A percentile compares a stretch with the other conserved stretches of the same genome.
Conservation (phyloP, 2,888 invertebrate species). For the Stictocephala bisonia region DNA sequence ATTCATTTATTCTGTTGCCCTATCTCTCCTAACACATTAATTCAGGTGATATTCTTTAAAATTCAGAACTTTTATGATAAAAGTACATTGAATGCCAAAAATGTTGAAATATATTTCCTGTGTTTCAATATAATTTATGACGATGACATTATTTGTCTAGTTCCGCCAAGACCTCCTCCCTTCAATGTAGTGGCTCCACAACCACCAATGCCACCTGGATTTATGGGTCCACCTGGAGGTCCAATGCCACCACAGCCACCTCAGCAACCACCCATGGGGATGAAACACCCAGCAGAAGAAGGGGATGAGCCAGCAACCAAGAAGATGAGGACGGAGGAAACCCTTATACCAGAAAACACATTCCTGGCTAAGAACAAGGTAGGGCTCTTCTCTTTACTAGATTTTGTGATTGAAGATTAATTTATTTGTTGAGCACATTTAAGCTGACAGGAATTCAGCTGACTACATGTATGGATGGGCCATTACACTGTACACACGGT, state of each 20-base stretch:
- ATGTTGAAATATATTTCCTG: not conserved
- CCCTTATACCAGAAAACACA: slow-evolving; percentile 88
- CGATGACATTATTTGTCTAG: slow-evolving; percentile 9
- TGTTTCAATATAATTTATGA: not conserved
- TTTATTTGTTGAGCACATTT: too few relatives aligned
- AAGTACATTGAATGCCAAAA: too few relatives aligned
- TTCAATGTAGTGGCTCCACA: slow-evolving; percentile 54
- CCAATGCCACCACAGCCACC: slow-evolving; percentile 64
- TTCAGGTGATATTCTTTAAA: too few relatives aligned
- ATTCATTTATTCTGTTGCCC: too few relatives aligned
- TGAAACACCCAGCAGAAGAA: slow-evolving; percentile 53
- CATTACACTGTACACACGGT: too few relatives aligned
- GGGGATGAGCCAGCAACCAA: slow-evolving; percentile 91
- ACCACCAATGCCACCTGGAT: slow-evolving; percentile 49
- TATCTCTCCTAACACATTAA: too few relatives aligned
- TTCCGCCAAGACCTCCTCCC: slow-evolving; percentile 54
- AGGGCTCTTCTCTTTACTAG: too few relatives aligned
- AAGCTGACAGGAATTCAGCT: too few relatives aligned
- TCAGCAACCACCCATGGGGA: slow-evolving; percentile 63
- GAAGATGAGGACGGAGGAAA: slow-evolving; percentile 91
- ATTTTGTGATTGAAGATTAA: too few relatives aligned
- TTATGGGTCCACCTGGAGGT: slow-evolving; percentile 55
- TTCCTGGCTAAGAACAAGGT: slow-evolving; percentile 78
- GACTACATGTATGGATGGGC: too few relatives aligned
- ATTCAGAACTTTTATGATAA: too few relatives aligned